Base-by-base conservation (phyloP, 2,888 invertebrate genomes). In the Polymixis flavicincta region DNA sequence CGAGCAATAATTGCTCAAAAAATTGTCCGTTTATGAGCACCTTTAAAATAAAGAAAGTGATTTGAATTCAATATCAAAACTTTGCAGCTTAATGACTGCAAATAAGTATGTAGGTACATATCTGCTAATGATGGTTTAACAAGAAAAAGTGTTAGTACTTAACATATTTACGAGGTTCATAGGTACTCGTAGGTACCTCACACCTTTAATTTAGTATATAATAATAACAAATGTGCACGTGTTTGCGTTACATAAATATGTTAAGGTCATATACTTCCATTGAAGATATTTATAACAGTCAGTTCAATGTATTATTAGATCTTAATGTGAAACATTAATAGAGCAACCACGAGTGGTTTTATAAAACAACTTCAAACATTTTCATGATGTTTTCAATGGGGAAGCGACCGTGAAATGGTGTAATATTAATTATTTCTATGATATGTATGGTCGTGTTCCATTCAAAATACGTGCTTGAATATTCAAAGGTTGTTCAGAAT, bases 211-310 rank as follows among this genome's bases (percentile, higher is more conserved):
- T 9, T 59, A 59, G 32, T 22, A 32, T 11, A 22, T 59, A 22
- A 60, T 37, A 61, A 14, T n/a, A n/a, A 42, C 22, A 60, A 19
- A 13, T 42, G 14, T 42, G 11, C 17, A 42, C 54, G 59, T 61
- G 45, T 25, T 64, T 14, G 4, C 17, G 14, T 28, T 11, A 57
- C 28, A 76, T 37, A 69, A 52, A 65, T 54, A 68, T 69, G 28
- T 77, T 55, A 78, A 85, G 80, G 83, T 80, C 74, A 42, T 8
- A 61, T 54, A 45, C 61, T 78, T 71, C 60, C 65, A 78, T 80
- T 85, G 70, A 83, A 78, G 45, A 66, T 75, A 78, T 80, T 71
- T 82, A 59, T 80, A 67, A 32, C 14, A 22, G 28, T 13, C 19
- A 22, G 9, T 61, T 28, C 55, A 64, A 42, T 52, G 48, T 71